Evolutionary conservation across 2,888 invertebrate species (phyloP).

Genomic region (Pocota personata): DNA sequence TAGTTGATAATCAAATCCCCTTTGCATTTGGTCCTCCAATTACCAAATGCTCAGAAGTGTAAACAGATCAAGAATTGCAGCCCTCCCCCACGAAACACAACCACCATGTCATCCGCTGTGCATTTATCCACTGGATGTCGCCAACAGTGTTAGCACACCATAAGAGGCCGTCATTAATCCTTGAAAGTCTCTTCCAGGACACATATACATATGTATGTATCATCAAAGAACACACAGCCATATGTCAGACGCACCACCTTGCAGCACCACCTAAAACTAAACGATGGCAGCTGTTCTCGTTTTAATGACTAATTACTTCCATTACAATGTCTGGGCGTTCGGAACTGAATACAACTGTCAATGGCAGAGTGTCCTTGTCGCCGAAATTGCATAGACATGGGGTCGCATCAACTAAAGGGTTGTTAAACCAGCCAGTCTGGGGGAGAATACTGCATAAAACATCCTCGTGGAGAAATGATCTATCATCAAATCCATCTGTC

Average conservation of each 20-base stretch:
- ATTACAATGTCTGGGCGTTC: slow-evolving; percentile 59
- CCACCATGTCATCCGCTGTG: slow-evolving; percentile 11
- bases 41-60: slow-evolving; percentile 40
- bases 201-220: slow-evolving; percentile 13
- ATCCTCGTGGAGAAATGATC: slow-evolving; percentile 16
- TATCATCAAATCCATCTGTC: slow-evolving; percentile 62
- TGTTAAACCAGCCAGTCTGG: slow-evolving; percentile 17
- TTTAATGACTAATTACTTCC: slow-evolving; percentile 71
- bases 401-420: slow-evolving; percentile 27
- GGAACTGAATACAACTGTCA: slow-evolving; percentile 60
- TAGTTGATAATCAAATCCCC: slow-evolving; percentile 55
- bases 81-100: background rate
- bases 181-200: slow-evolving; percentile 41
- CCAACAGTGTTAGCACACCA: slow-evolving; percentile 44
- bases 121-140: slow-evolving; percentile 35
- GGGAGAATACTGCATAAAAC: slow-evolving; percentile 10
- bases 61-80: slow-evolving; percentile 22
- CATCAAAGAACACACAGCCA: slow-evolving; percentile 42
- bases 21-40: slow-evolving; percentile 32
- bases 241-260: slow-evolving; percentile 54
- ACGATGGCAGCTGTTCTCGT: slow-evolving; percentile 64
- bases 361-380: slow-evolving; percentile 51
- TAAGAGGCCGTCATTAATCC: slow-evolving; percentile 61
- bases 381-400: slow-evolving; percentile 18
- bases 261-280: slow-evolving; percentile 24